Evolutionary conservation across 2,888 invertebrate genomes (phyloP).

Genomic region (Catocala fraxini): DNA sequence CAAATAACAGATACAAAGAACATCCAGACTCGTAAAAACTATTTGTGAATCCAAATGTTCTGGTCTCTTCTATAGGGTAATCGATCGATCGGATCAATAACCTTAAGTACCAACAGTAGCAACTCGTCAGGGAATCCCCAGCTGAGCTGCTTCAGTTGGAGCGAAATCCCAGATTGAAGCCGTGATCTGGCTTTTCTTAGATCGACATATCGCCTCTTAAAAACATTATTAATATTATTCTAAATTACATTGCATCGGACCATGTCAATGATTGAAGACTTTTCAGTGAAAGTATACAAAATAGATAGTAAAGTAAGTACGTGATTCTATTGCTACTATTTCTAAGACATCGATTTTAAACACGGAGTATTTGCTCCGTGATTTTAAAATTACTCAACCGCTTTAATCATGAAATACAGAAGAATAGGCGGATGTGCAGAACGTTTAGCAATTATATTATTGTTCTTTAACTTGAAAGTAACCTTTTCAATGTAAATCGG

Average conservation of each 20-base stretch:
- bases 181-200: too few species aligned
- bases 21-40: too few species aligned
- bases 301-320: slow-evolving; percentile 19
- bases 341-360: slow-evolving; percentile 49
- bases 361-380: too few species aligned
- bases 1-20: too few species aligned
- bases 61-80: too few species aligned
- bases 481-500: slow-evolving; percentile 20
- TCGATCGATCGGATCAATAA: too few species aligned
- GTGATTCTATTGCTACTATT: slow-evolving; percentile 36
- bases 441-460: slow-evolving; percentile 43
- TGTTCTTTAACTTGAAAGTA: slow-evolving; percentile 33
- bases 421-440: slow-evolving; percentile 55
- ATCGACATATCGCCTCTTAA: too few species aligned
- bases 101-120: too few species aligned
- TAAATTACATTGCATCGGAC: neutral
- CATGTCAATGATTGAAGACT: slow-evolving; percentile 6
- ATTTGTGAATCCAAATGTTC: too few species aligned
- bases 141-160: too few species aligned
- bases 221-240: neutral
- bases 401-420: slow-evolving; percentile 36
- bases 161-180: too few species aligned
- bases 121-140: too few species aligned
- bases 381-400: slow-evolving; percentile 46
- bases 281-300: slow-evolving; percentile 28